Base-by-base conservation (phyloP, 1,140 invertebrate genomes). In the Hylyphantes graminicola region DNA sequence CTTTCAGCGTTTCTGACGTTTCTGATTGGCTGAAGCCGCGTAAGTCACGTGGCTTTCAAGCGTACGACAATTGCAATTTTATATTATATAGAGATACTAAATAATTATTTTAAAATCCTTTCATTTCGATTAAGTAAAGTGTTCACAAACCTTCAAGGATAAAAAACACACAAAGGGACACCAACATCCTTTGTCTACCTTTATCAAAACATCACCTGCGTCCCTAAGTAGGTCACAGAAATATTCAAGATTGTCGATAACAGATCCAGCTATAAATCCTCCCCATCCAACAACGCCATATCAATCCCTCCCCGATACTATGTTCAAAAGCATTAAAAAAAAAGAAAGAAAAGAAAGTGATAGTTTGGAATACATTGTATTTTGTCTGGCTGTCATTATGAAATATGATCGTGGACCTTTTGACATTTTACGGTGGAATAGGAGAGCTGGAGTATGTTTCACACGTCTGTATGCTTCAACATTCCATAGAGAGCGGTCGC, bases 311-410 rank as follows among this genome's bases (percentile, higher is more conserved):
- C 13, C 15, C 13, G 53, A 74, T 74, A 35, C 57, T 57, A 57
- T 55, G 17, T 21, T 35, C 13, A 50, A 17, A 74, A n/a, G 72
- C 19, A 74, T 57, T 35, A 21, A 74, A 59, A 50, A 48, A 67
- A 59, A 59, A 13, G 59, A 15, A 48, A 7, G 17, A 79, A 59
- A 70, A 80, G 53, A 70, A 51, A 35, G 35, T 35, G 35, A 35
- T 35, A 35, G 35, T 35, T 35, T 35, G 35, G 17, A n/a, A 61
- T 59, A 55, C 21, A 80, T 80, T 68, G 63, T 80, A 80, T 80
- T 80, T 80, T 70, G 54, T 80, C 54, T 70, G 63, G 64, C 77
- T 80, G 77, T 80, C 64, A 59, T 80, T 61, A 67, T 80, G 77
- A 80, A 80, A 80, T 70, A 80, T 80, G 77, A 80, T 17, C 51